Evolutionary conservation across 2,888 invertebrate species (phyloP).

Genomic region (Scaptomyza tumidula): DNA sequence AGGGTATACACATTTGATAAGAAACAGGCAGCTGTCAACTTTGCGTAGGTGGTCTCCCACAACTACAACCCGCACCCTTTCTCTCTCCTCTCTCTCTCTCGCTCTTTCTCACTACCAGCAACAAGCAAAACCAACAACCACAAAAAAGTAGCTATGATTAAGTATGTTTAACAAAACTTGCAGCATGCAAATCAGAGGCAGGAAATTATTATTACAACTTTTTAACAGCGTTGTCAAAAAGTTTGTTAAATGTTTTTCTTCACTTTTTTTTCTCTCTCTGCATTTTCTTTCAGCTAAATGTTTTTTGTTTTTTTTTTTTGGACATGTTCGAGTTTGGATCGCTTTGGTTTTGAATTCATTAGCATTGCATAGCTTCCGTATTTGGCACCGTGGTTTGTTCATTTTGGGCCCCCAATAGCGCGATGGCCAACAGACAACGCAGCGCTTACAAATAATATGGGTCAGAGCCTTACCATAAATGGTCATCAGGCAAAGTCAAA

Average conservation of each 20-base stretch:
- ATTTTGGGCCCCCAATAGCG: slow-evolving; percentile 12
- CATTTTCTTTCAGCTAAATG: slow-evolving; percentile 1
- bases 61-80: background rate
- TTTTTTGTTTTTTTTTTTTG: slow-evolving; percentile 34
- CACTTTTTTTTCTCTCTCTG: slow-evolving; percentile 5
- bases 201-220: slow-evolving; percentile 76
- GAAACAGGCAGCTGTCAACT: slow-evolving; percentile 20
- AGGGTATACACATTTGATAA: slow-evolving; percentile 14
- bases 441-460: slow-evolving; percentile 30
- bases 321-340: slow-evolving; percentile 51
- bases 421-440: slow-evolving; percentile 36
- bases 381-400: slow-evolving; percentile 53
- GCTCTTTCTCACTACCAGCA: background rate
- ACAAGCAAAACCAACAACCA: background rate
- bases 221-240: slow-evolving; percentile 51
- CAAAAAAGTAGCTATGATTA: slow-evolving; percentile 33
- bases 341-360: slow-evolving; percentile 69
- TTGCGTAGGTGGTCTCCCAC: slow-evolving; percentile 39
- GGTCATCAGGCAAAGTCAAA: slow-evolving; percentile 35
- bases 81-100: too few species aligned
- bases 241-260: background rate
- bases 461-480: slow-evolving; percentile 53
- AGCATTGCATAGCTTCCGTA: slow-evolving; percentile 78
- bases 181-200: slow-evolving; percentile 74
- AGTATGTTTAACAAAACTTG: slow-evolving; percentile 46